Evolutionary conservation across 2,113 vertebrate genomes (phyloP), one percentile per base, ranked within the genome.

Genomic region (Megaleporinus macrocephalus): DNA sequence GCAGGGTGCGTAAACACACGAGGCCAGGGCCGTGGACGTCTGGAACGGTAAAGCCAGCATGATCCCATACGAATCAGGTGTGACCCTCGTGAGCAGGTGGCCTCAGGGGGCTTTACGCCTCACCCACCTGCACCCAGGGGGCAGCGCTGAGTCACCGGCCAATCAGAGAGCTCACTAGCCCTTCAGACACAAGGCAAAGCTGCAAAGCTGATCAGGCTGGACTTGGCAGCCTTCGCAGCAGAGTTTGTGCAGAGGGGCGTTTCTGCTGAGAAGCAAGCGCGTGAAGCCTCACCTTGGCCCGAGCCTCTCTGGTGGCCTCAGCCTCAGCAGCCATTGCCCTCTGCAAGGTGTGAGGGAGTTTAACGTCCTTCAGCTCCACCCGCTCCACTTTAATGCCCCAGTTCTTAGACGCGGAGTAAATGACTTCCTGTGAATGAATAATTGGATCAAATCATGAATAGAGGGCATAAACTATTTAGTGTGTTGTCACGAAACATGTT

Each of bases 351-450:
- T 70, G 11, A 0, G 91, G 92, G 9, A 92, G 85, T 18, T 62
- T 90, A 44, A 92, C 82, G 3, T 90, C 88, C 76, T 88, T 91
- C 15, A 93, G 85, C 82, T 90, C 92, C 75, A 94, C 88, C 33
- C 85, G 72, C 84, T 90, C 88, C 75, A 93, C 90, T 81, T 86
- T 85, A 62, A 91, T 90, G 0, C 92, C 93, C 92, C 92, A 93
- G 62, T 57, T 85, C 68, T 87, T 89, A 18, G 88, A 86, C 0
- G 82, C 73, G 29, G 85, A 63, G 20, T 82, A 83, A 66, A 93
- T 82, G 27, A 76, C 78, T 76, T 83, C 78, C 91, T 93, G 73
- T 62, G 76, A 79, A 72, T 62, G 49, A 70, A 5, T n/a, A 63
- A 30, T 11, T 0, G 79, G 72, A 62, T 55, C 62, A 3, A 59